phyloP scores from a whole-genome alignment of 2,797 vertebrate genomes.

The Xerus rutilus region DNA sequence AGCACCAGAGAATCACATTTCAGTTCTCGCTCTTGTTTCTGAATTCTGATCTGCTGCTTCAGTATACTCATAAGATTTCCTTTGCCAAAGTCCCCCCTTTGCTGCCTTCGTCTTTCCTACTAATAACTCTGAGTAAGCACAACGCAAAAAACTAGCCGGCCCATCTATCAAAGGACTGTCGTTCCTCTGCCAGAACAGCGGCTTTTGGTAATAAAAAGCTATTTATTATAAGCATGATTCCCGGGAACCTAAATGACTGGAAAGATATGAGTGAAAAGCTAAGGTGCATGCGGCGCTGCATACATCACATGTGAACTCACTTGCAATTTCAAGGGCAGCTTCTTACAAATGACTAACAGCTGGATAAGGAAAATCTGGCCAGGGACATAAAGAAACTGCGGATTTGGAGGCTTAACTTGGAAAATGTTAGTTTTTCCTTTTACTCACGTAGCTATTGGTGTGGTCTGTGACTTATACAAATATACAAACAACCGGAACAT shows the following conservation, averaged over 20 bases:
- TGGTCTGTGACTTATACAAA: neutral
- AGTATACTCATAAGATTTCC: conserved; percentile 87
- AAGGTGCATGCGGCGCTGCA: conserved; percentile 84
- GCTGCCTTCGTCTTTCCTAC: conserved; percentile 76
- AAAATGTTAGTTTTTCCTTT: conserved; percentile 62
- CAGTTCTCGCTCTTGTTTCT: conserved; percentile 88
- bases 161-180: conserved; percentile 85
- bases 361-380: conserved; percentile 76
- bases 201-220: conserved; percentile 82
- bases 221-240: conserved; percentile 85
- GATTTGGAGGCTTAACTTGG: conserved; percentile 26
- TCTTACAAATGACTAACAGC: conserved; percentile 86
- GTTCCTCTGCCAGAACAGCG: conserved; percentile 82
- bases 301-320: conserved; percentile 82
- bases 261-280: conserved; percentile 80
- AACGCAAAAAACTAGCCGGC: conserved; percentile 82
- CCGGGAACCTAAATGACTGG: conserved; percentile 75
- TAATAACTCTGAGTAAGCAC: conserved; percentile 85
- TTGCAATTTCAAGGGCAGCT: conserved; percentile 84
- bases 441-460: conserved; percentile 22
- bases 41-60: conserved; percentile 89
- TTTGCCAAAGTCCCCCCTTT: conserved; percentile 86
- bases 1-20: conserved; percentile 89
- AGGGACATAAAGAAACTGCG: conserved; percentile 36
- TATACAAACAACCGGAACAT: conserved; percentile 4